These are phyloP conservation scores for Sebastes matsubarae DNA, from an alignment of 2,797 vertebrate genomes.

Conservation along the genomic window DNA sequence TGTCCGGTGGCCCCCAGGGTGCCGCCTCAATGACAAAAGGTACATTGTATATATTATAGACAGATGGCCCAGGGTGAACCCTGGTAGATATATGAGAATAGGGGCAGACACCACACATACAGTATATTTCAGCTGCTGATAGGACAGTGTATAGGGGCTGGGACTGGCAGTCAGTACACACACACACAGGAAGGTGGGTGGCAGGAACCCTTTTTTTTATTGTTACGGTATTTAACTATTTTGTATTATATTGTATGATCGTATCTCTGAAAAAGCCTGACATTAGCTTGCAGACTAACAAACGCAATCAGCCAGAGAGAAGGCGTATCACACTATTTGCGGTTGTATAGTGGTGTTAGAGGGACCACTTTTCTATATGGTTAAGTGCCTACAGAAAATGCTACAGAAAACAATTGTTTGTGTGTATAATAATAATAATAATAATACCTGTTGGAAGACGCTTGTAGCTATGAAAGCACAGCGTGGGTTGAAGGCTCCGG, in stretches of 20 bases:
- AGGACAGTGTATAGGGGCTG: slow-evolving; percentile 42
- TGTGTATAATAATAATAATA: not conserved
- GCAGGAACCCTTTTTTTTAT: not conserved
- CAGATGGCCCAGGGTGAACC: slow-evolving; percentile 36
- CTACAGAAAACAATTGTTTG: not conserved
- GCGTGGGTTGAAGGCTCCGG: slow-evolving; percentile 86
- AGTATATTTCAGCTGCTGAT: slow-evolving; percentile 40
- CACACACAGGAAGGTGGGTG: slow-evolving; percentile 15
- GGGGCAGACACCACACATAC: slow-evolving; percentile 70
- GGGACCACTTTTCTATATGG: not conserved
- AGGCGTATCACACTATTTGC: not conserved
- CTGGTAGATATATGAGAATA: slow-evolving; percentile 52
- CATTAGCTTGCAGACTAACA: not conserved
- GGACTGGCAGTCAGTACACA: slow-evolving; percentile 14
- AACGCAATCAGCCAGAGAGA: not conserved
- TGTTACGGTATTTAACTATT: not conserved
- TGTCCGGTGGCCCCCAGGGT: not conserved
- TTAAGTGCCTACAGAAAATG: not conserved
- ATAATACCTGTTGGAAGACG: slow-evolving; percentile 82
- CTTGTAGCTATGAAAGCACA: slow-evolving; percentile 81
- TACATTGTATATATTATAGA: slow-evolving; percentile 29
- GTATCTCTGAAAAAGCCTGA: not conserved
- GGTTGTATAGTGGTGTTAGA: not conserved
- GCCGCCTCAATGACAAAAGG: slow-evolving; percentile 20
- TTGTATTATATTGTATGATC: not conserved